Evolutionary conservation across 2,797 vertebrate species (phyloP).

Genomic region (Microchirus variegatus): DNA sequence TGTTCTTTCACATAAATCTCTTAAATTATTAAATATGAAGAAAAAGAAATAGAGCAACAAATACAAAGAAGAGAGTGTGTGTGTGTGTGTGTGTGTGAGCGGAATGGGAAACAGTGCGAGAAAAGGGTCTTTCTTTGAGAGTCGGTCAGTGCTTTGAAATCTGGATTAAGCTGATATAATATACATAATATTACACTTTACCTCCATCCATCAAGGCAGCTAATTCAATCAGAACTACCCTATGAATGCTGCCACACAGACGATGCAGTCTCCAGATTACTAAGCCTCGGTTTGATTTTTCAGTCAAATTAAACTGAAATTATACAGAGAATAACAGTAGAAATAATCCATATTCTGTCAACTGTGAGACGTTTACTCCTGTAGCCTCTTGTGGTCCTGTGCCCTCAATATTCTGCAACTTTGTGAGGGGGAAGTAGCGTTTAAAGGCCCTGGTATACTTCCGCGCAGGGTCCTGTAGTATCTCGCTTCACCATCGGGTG

Average conservation of each 20-base stretch:
- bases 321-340: slow-evolving; percentile 5
- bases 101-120: not conserved
- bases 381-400: slow-evolving; percentile 10
- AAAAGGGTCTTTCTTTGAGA: not conserved
- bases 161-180: not conserved
- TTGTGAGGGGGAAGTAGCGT: slow-evolving; percentile 29
- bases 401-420: slow-evolving; percentile 18
- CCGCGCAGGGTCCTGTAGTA: no score
- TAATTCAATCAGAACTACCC: slow-evolving; percentile 67
- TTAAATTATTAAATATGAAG: slow-evolving; percentile 48
- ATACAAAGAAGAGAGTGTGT: not conserved
- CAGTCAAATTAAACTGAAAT: slow-evolving; percentile 26
- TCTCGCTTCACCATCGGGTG: no score
- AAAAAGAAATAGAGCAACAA: slow-evolving; percentile 17
- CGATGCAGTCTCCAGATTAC: no score
- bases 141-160: not conserved
- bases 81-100: no score
- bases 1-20: slow-evolving; percentile 49
- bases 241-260: slow-evolving; percentile 31
- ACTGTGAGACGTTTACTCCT: not conserved
- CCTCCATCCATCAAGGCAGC: slow-evolving; percentile 60
- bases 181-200: no score
- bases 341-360: slow-evolving; percentile 19
- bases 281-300: slow-evolving; percentile 40
- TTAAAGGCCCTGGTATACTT: slow-evolving; percentile 9